Percentiles rank a stretch among this genome's conserved stretches.
Evolutionary conservation across 2,113 vertebrate genomes (phyloP).

Genomic region (Clarias batrachus): DNA sequence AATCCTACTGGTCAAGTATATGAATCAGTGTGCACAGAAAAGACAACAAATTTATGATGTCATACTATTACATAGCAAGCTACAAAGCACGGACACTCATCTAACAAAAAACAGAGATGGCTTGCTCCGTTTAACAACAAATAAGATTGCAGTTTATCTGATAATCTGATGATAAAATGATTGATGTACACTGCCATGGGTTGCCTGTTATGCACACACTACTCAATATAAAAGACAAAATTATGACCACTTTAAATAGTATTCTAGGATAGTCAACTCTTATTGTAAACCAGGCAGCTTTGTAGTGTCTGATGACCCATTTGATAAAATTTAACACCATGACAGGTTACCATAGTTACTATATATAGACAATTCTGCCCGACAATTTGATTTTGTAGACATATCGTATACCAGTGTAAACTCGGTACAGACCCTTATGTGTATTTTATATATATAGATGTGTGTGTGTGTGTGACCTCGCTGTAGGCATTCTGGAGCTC

Average conservation of each 20-base stretch:
- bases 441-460: too few relatives aligned
- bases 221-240: background rate
- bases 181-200: background rate
- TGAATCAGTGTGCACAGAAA: background rate
- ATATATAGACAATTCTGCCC: background rate
- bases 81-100: background rate
- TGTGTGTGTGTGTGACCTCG: slow-evolving; percentile 56
- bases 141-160: background rate
- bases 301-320: background rate
- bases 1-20: background rate
- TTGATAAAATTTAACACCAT: background rate
- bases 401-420: background rate
- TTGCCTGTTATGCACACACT: background rate
- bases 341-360: background rate
- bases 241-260: background rate
- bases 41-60: background rate
- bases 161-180: background rate
- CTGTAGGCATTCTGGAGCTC: slow-evolving; percentile 62
- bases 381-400: background rate
- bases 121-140: background rate
- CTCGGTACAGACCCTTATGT: background rate
- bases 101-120: background rate
- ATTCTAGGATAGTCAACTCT: background rate
- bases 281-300: background rate
- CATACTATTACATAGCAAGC: background rate